Evolutionary conservation across 2,797 vertebrate species (phyloP), one percentile per base, ranked within the genome.

Genomic region (Ibycter americanus): DNA sequence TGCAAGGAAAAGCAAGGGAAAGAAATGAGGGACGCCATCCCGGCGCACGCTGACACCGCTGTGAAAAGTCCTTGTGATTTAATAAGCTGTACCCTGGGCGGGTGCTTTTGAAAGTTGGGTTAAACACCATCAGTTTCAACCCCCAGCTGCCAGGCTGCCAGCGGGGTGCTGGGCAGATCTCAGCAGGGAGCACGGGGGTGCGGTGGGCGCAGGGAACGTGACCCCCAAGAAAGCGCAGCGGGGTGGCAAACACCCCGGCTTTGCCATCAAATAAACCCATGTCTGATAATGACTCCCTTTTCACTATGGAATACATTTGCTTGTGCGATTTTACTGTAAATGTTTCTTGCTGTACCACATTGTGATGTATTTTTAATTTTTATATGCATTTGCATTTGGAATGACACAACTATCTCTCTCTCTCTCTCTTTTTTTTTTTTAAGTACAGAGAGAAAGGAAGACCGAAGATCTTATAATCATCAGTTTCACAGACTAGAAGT

Each of bases 31-130:
- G 46, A 23, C 27, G 49, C 12, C 2, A 71, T 51, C 72, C 91
- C 63, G 29, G 42, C 23, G 1, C 68, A 49, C 7, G 4, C 52
- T 56, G 81, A 0, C 6, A 4, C 36, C 13, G 1, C 68, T 22
- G 52, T 15, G 70, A 51, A 34, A 3, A 19, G 54, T 3, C 56
- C 46, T 55, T 1, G 12, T 13, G 83, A 13, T 62, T 77, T 42
- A 36, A 51, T 3, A 1, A 56, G 21, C 42, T 4, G 0, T 31
- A 36, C 0, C 0, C 38, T 20, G 62, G 70, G 34, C 0, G 4
- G 8, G 31, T 51, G 65, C 23, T 22, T 68, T 32, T 63, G 78
- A 47, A 56, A 71, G 7, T 1, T 10, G 77, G 66, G 32, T 25
- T 73, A 26, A 47, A 87, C 9, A n/a, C 12, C 8, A 8, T 1